These are phyloP conservation scores for Sycophaga agraensis DNA, from an alignment of 1,140 invertebrate species.

Conservation along the genomic window DNA sequence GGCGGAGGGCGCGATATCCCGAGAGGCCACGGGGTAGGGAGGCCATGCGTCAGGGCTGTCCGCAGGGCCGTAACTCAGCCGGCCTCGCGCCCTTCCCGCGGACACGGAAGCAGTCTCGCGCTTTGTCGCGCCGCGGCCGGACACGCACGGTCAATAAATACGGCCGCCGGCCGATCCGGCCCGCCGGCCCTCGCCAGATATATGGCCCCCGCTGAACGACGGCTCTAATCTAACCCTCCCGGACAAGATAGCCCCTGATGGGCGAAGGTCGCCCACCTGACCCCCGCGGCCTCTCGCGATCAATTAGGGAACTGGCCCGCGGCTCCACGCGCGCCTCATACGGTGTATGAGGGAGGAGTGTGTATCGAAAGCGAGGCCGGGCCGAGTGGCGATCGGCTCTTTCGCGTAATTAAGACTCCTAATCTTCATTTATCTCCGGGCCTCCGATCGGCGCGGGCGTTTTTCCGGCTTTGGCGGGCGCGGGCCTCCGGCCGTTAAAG, in stretches of 20 bases:
- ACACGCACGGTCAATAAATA: conserved; percentile 53
- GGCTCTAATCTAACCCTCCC: conserved; percentile 58
- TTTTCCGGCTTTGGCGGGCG: background rate
- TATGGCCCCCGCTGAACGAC: conserved; percentile 51
- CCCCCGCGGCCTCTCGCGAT: conserved; percentile 8
- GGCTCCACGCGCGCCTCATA: no score
- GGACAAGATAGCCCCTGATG: conserved; percentile 49
- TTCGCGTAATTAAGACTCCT: conserved; percentile 24
- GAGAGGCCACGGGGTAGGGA: no score
- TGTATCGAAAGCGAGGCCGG: no score
- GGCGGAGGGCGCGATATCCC: no score
- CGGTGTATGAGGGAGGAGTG: no score
- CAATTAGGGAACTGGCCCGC: no score
- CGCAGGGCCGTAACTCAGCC: conserved; percentile 53
- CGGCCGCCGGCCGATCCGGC: conserved; percentile 34
- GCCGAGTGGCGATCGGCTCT: background rate
- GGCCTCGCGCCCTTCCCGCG: background rate
- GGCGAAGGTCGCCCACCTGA: conserved; percentile 35
- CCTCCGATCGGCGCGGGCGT: background rate
- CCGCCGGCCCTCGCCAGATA: conserved; percentile 49
- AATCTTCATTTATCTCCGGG: conserved; percentile 11
- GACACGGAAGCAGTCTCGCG: conserved; percentile 28
- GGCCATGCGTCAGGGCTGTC: conserved; percentile 59
- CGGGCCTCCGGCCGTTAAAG: background rate
- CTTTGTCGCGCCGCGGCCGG: conserved; percentile 29